Base-by-base conservation (phyloP, 2,888 invertebrate species). In the Pandemis cinnamomeana region DNA sequence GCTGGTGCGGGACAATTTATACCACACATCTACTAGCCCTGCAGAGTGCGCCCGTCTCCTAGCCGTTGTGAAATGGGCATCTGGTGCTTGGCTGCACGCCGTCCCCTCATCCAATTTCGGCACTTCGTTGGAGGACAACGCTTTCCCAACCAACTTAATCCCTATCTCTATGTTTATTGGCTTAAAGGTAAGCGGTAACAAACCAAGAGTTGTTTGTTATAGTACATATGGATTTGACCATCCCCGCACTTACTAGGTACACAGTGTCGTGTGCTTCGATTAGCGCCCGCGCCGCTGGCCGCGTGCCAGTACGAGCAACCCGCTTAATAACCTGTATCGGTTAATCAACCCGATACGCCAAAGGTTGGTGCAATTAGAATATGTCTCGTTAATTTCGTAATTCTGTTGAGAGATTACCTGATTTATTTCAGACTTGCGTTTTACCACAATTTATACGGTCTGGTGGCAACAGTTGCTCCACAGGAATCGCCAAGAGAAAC, bases 291-390 rank as follows among this genome's bases (percentile, higher is more conserved):
- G 82, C 75, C 77, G 72, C 86, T 93, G 93, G 93, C 88, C 71
- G 51, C 2, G 11, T 78, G 92, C 93, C 93, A 93, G 87, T 83
- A 87, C 89, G 89, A 91, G 89, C 91, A 89, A 91, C 88, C 85
- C 88, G 80, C 88, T 87, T 91, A 89, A 92, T 91, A 91, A 89
- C 87, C 85, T 88, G 87, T 87, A 89, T 89, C 90, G 92, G 91
- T 91, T 92, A 91, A 93, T 93, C 91, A 92, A 92, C 91, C 88
- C 90, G 82, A 89, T 88, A 81, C 84, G 76, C 76, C 75, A 83
- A 87, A 88, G 87, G 88, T 88, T 90, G 86, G 27, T 77, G 84
- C 83, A 87, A 88, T 87, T 84, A 84, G 80, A 86, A 70, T 63
- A 63, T 71, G 75, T 78, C 78, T 76, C 81, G 77, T 80, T 76